Conservation (phyloP, 2,113 vertebrate genomes). For the Ammodytes dubius region DNA sequence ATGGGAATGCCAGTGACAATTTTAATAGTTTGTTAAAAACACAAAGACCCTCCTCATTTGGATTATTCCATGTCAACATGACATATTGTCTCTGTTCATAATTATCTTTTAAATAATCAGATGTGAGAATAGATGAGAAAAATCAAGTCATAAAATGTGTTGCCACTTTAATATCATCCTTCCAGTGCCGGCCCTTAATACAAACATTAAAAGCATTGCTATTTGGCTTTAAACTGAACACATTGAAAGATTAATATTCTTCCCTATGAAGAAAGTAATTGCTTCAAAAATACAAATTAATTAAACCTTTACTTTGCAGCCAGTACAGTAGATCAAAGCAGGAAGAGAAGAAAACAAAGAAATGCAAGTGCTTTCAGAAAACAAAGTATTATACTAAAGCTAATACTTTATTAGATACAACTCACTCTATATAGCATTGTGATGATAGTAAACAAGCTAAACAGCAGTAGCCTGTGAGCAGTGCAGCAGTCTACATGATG, state of each 20-base stretch:
- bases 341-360: neutral
- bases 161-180: neutral
- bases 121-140: constrained; percentile 22
- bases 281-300: neutral
- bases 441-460: too few relatives aligned
- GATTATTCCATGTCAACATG: constrained; percentile 1
- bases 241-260: neutral
- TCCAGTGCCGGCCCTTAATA: neutral
- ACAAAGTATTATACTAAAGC: neutral
- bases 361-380: neutral
- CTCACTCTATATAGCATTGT: too few relatives aligned
- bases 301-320: neutral
- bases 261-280: neutral
- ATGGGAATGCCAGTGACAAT: constrained; percentile 51
- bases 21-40: constrained; percentile 46
- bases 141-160: constrained; percentile 16
- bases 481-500: too few relatives aligned
- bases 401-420: too few relatives aligned
- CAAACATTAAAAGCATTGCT: neutral
- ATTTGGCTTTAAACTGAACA: neutral
- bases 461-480: too few relatives aligned
- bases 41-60: constrained; percentile 13
- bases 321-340: neutral
- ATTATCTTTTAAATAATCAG: constrained; percentile 42
- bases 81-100: constrained; percentile 18